phyloP scores from a whole-genome alignment of 2,888 invertebrate species.

The Lypha dubia region DNA sequence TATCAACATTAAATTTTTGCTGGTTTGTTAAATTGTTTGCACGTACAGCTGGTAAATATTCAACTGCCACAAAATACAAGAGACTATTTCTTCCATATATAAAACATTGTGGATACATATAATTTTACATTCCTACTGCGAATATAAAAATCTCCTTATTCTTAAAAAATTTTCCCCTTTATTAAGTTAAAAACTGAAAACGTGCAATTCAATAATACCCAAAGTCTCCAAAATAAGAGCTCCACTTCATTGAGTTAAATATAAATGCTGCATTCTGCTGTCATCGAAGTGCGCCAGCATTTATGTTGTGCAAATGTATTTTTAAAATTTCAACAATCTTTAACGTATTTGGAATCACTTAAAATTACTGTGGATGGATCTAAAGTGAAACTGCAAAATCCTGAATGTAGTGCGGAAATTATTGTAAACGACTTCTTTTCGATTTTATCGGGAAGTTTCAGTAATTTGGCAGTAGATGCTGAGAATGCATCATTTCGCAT shows the following conservation, averaged over 20 bases:
- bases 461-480: slow-evolving; percentile 75
- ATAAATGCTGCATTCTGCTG: slow-evolving; percentile 77
- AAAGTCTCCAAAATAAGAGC: neutral
- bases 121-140: neutral
- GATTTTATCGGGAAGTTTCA: slow-evolving; percentile 77
- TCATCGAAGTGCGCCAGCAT: slow-evolving; percentile 80
- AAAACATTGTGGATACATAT: no score
- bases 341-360: slow-evolving; percentile 75
- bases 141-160: neutral
- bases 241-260: neutral
- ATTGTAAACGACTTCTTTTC: slow-evolving; percentile 74
- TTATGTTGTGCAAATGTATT: slow-evolving; percentile 79
- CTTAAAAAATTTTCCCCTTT: no score
- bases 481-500: slow-evolving; percentile 80
- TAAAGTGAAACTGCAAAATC: slow-evolving; percentile 70
- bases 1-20: no score
- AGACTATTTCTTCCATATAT: no score
- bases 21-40: no score
- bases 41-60: no score
- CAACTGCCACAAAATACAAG: no score
- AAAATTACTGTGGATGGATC: slow-evolving; percentile 74
- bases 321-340: slow-evolving; percentile 77
- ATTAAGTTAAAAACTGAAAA: neutral
- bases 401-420: slow-evolving; percentile 71
- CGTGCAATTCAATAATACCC: neutral